These are phyloP conservation scores for Lasioglossum marginatum DNA, from an alignment of 2,888 invertebrate species.

Conservation along the genomic window DNA sequence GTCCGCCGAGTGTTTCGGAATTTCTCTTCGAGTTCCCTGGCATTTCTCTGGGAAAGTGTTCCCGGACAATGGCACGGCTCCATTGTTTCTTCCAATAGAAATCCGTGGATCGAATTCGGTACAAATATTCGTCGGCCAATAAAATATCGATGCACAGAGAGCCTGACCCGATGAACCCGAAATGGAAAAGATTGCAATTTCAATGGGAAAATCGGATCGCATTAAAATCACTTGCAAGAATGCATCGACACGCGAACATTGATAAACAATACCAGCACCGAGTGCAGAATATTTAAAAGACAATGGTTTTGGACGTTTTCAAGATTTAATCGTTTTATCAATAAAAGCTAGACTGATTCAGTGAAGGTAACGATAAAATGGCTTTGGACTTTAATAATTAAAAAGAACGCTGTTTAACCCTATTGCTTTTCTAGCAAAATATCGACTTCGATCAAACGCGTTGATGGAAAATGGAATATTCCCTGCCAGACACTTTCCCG, in stretches of 20 bases:
- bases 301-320: not conserved
- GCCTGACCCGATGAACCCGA: not conserved
- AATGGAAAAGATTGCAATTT: not conserved
- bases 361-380: too few species aligned
- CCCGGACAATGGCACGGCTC: not conserved
- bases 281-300: not conserved
- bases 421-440: not conserved
- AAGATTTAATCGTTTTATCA: not conserved
- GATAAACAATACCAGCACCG: not conserved
- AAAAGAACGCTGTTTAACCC: too few species aligned
- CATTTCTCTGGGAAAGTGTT: constrained; percentile 1
- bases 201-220: not conserved
- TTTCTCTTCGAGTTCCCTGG: not conserved
- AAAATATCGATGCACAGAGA: not conserved
- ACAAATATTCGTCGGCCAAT: constrained; percentile 6
- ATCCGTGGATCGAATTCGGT: constrained; percentile 12
- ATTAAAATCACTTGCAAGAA: not conserved
- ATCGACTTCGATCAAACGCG: not conserved
- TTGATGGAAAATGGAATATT: not conserved
- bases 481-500: not conserved
- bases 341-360: not conserved
- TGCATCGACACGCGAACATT: not conserved
- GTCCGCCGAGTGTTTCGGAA: constrained; percentile 1
- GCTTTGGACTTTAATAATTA: too few species aligned
- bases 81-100: not conserved